phyloP scores from a whole-genome alignment of 2,113 vertebrate species.

The Myrmecophaga tridactyla region DNA sequence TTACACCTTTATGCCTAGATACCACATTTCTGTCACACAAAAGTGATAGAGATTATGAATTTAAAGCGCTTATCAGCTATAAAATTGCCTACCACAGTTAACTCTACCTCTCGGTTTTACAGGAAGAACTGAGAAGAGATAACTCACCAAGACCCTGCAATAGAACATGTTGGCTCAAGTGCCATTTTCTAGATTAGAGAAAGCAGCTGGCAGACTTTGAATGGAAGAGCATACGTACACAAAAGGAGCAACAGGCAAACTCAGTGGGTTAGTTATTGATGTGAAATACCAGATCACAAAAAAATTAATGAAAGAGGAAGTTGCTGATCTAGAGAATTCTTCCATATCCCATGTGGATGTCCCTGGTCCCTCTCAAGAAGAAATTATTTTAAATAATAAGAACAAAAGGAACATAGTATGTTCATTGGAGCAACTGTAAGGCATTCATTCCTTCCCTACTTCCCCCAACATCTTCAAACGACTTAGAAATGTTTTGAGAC shows the following conservation, averaged over 20 bases:
- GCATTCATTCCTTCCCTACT: neutral
- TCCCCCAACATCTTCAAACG: neutral
- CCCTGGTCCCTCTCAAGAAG: neutral
- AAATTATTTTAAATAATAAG: neutral
- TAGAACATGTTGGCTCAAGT: neutral
- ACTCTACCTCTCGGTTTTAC: neutral
- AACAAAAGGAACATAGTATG: neutral
- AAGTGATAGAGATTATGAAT: accelerated
- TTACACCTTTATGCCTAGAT: neutral
- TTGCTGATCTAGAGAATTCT: neutral
- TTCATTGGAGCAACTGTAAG: neutral
- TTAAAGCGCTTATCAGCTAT: neutral
- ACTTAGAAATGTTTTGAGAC: neutral
- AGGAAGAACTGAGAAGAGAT: neutral
- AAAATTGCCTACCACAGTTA: neutral
- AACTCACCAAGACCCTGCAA: neutral
- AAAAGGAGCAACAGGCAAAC: neutral
- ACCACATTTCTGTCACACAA: accelerated
- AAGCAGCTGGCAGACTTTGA: neutral
- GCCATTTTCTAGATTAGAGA: neutral
- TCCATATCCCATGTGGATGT: accelerated
- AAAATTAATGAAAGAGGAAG: neutral
- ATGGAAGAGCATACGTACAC: neutral
- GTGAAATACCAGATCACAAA: neutral
- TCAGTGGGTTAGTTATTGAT: neutral